Evolutionary conservation across 92 coral and sea anemone species (phyloP).

Genomic region (Anthopleura xanthogrammica): DNA sequence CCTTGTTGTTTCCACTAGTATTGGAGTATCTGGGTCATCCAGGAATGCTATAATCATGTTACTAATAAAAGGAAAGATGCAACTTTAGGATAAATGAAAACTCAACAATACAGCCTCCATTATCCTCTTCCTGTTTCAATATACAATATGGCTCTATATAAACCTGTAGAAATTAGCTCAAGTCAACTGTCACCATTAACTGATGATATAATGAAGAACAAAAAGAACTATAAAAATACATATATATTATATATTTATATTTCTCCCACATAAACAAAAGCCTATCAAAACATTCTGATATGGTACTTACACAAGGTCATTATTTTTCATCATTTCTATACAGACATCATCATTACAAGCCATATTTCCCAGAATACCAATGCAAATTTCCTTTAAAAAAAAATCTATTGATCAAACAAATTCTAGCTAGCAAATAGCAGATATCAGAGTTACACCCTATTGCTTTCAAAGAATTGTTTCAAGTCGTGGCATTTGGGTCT

Average conservation of each 20-base stretch:
- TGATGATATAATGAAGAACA: not conserved
- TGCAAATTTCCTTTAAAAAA: slow-evolving; percentile 80
- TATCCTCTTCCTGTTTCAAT: not conserved
- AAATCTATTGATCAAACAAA: not conserved
- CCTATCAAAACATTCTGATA: too few relatives aligned
- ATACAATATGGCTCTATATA: not conserved
- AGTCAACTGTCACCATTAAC: too few relatives aligned
- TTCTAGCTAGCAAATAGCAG: not conserved
- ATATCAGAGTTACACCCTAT: too few relatives aligned
- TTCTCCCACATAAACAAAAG: not conserved
- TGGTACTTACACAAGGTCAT: slow-evolving; percentile 76
- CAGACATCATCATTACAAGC: slow-evolving; percentile 86
- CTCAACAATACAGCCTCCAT: not conserved
- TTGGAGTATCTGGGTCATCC: slow-evolving; percentile 89
- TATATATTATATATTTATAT: not conserved
- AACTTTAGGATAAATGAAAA: not conserved
- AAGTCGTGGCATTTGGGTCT: too few relatives aligned
- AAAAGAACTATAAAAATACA: too few relatives aligned
- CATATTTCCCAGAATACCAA: slow-evolving; percentile 96
- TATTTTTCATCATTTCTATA: slow-evolving; percentile 79
- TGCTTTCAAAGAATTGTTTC: too few relatives aligned
- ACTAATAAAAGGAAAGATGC: slow-evolving; percentile 5
- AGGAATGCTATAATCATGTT: slow-evolving; percentile 73
- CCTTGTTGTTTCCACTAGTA: slow-evolving; percentile 94
- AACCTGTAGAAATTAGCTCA: too few relatives aligned